These are phyloP conservation scores for Limonius californicus DNA, from an alignment of 1,140 invertebrate species.

Conservation along the genomic window DNA sequence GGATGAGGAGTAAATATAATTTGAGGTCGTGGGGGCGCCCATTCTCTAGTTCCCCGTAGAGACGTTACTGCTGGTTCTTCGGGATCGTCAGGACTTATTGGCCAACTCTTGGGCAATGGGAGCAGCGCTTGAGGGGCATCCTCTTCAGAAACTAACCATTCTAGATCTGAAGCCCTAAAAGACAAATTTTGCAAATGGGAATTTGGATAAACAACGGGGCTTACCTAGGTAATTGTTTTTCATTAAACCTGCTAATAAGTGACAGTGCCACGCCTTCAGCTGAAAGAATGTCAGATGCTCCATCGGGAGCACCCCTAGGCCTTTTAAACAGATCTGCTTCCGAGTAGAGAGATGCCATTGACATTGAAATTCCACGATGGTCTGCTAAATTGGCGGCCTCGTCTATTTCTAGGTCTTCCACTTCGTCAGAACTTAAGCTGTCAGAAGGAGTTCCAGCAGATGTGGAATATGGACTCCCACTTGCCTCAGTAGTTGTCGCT, in stretches of 20 bases:
- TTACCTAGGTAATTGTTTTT: slow-evolving; percentile 65
- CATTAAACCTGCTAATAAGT: slow-evolving; percentile 71
- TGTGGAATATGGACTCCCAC: slow-evolving; percentile 52
- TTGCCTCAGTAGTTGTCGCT: slow-evolving; percentile 18
- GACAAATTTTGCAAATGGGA: not conserved
- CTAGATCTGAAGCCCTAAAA: slow-evolving; percentile 67
- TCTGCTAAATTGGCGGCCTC: slow-evolving; percentile 48
- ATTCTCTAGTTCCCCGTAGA: slow-evolving; percentile 71
- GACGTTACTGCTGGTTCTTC: slow-evolving; percentile 51
- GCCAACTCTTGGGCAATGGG: slow-evolving; percentile 69
- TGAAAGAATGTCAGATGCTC: slow-evolving; percentile 53
- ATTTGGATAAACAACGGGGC: not conserved
- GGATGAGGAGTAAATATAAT: slow-evolving; percentile 80
- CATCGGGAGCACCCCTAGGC: slow-evolving; percentile 45
- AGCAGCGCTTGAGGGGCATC: slow-evolving; percentile 75
- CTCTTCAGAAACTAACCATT: slow-evolving; percentile 77
- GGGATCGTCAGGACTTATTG: slow-evolving; percentile 58
- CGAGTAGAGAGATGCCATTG: slow-evolving; percentile 62
- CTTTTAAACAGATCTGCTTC: slow-evolving; percentile 51
- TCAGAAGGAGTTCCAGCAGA: slow-evolving; percentile 50
- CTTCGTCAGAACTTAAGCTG: slow-evolving; percentile 52
- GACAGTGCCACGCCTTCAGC: slow-evolving; percentile 78
- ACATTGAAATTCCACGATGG: slow-evolving; percentile 54
- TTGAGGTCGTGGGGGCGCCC: slow-evolving; percentile 82
- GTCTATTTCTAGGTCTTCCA: slow-evolving; percentile 54